Base-by-base conservation (phyloP, 2,113 vertebrate species). In the Toxotes jaculatrix region DNA sequence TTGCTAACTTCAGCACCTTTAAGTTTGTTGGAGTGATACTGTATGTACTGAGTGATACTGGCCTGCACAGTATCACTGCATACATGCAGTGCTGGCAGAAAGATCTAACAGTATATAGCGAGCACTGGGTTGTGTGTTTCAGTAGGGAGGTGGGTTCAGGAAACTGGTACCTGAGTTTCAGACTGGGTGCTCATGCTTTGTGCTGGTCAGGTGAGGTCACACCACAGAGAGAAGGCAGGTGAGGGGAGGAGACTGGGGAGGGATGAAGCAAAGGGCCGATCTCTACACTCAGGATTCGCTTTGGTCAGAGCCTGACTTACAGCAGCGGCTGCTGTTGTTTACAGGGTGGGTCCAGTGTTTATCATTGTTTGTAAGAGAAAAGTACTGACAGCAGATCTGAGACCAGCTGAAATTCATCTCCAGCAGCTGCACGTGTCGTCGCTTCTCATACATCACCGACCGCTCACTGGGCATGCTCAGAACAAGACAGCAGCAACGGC, bases 101-200 rank as follows among this genome's bases (percentile, higher is more conserved):
- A 78, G 42, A 55, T 36, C 34, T 31, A 5, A 34, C 36, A 45
- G 45, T 56, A 3, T 13, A 62, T 4, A 51, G 59, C 14, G 68
- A 57, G 60, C 53, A 11, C 12, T 74, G 31, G 82, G 21, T 56
- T 47, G 7, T 47, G 14, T 36, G 61, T 43, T 73, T 49, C 11
- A 40, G 21, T 21, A 12, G 59, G 51, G 51, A 34, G 14, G 64
- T 66, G 80, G 53, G 56, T 66, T 70, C 8, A 13, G 82, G 60
- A 80, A 62, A 31, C 69, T n/a, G 23, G 60, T 13, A 43, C 65
- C 77, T 21, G 60, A 62, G 77, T 82, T 68, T 90, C 65, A 71
- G 1, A 73, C 27, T 66, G 83, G 65, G 79, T 71, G 83, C 66
- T 90, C 91, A 89, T 92, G 90, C 91, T 90, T 84, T 83, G 74